phyloP scores from a whole-genome alignment of 2,113 vertebrate genomes.

The Semnopithecus entellus region DNA sequence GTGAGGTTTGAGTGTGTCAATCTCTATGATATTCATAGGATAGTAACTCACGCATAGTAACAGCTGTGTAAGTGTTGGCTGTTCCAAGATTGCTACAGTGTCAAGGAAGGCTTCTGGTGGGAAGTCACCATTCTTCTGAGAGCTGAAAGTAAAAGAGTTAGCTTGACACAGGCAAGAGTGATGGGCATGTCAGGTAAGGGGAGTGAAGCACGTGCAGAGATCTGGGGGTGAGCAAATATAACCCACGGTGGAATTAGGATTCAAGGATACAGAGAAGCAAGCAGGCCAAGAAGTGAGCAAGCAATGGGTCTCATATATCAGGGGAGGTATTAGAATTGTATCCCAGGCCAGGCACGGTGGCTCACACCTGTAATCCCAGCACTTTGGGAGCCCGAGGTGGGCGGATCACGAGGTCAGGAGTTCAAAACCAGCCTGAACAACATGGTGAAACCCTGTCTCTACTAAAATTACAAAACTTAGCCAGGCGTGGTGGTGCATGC shows the following conservation, averaged over 20 bases:
- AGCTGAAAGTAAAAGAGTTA: neutral
- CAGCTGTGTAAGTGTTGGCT: neutral
- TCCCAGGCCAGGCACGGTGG: too few relatives aligned
- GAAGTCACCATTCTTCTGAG: neutral
- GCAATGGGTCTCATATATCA: neutral
- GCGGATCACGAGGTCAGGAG: too few relatives aligned
- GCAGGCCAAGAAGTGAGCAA: neutral
- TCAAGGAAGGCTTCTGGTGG: neutral
- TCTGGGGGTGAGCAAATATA: neutral
- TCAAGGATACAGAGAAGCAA: neutral
- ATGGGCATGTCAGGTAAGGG: neutral
- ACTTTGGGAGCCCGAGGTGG: too few relatives aligned
- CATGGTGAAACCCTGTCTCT: too few relatives aligned
- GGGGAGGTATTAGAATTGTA: neutral
- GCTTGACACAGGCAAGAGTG: neutral
- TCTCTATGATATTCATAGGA: neutral
- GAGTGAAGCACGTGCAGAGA: accelerated
- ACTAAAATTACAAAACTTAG: too few relatives aligned
- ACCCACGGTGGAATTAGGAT: accelerated
- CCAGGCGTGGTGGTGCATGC: too few relatives aligned
- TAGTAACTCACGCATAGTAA: neutral
- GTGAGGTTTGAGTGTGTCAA: neutral
- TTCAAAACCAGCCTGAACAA: too few relatives aligned
- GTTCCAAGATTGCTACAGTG: accelerated
- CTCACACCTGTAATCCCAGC: too few relatives aligned